Base-by-base conservation (phyloP, 2,113 vertebrate genomes). In the Neogobius melanostomus region DNA sequence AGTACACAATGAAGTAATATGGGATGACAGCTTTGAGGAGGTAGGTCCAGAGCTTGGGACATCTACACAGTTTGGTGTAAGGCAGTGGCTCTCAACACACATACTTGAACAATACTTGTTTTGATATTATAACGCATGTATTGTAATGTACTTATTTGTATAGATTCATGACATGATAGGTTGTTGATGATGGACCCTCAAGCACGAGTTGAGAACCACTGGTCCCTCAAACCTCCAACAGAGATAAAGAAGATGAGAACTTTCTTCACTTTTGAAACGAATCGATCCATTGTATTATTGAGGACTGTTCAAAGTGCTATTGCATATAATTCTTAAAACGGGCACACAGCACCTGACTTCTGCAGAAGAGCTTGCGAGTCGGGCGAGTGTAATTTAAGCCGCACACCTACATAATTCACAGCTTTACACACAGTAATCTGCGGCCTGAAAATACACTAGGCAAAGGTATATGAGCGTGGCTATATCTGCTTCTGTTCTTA, bases 381-480 rank as follows among this genome's bases (percentile, higher is more conserved):
- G 21, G 54, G 7, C 36, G 12, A 42, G 56, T 42, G 56, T 59
- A 59, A 59, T 59, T 59, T 59, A 42, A 59, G 56, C 11, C 28
- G 28, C 56, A 57, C 54, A 59, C 56, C 56, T 59, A 59, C 56
- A 59, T 59, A 59, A 59, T 59, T 59, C 56, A 42, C 56, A 59
- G 28, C 11, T 42, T 59, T 59, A 59, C 56, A 59, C 56, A 28
- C 56, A 42, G 28, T 59, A 59, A 59, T 59, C 56, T 42, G 56
- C 56, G 42, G 56, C 11, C 56, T 59, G 56, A 59, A 21, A 59
- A 59, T 59, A 59, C 56, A 59, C 56, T 28, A 53, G 28, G 21
- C 56, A 7, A 11, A 15, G 28, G 2, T 28, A 42, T 10, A 11
- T 28, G 12, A 59, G 6, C 11, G 28, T 6, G 6, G 56, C 56